A percentile compares a stretch with the other conserved stretches of the same genome.
Evolutionary conservation across 1,140 invertebrate genomes (phyloP).

Genomic region (Zaprionus africanus): DNA sequence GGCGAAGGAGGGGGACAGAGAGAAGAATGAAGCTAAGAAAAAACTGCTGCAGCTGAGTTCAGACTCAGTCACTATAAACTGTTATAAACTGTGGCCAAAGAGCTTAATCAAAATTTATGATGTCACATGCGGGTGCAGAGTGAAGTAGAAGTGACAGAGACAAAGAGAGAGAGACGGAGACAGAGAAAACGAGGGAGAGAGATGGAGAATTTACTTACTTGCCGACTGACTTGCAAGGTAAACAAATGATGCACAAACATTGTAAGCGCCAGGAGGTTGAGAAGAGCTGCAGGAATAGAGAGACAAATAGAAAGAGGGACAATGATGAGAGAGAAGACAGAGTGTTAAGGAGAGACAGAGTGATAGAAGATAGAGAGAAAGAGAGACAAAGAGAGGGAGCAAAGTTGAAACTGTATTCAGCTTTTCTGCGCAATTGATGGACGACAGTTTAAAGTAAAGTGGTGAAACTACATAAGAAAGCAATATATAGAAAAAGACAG

Average conservation of each 20-base stretch:
- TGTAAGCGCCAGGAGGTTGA: not conserved
- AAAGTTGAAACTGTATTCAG: conserved; percentile 14
- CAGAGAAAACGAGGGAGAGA: conserved; percentile 25
- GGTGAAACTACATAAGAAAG: conserved; percentile 7
- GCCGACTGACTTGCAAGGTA: conserved; percentile 48
- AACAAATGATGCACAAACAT: conserved; percentile 35
- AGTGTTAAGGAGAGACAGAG: not conserved
- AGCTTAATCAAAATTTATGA: conserved; percentile 59
- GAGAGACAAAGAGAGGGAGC: not conserved
- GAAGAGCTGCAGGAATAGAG: not conserved
- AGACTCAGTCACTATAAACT: conserved; percentile 23
- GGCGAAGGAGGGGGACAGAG: too few relatives aligned
- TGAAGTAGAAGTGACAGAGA: conserved; percentile 17
- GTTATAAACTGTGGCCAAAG: conserved; percentile 50
- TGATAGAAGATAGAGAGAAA: not conserved
- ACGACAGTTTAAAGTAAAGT: conserved; percentile 30
- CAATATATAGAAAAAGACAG: conserved; percentile 1
- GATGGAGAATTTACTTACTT: conserved; percentile 62
- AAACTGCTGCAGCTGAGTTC: conserved; percentile 4
- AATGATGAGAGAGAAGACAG: not conserved
- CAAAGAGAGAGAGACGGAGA: not conserved
- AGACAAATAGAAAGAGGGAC: not conserved
- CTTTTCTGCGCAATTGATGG: conserved; percentile 51
- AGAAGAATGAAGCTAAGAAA: not conserved
- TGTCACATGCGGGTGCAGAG: conserved; percentile 63